These are phyloP conservation scores for Myotis yumanensis DNA, from an alignment of 2,113 vertebrate species.

Conservation along the genomic window DNA sequence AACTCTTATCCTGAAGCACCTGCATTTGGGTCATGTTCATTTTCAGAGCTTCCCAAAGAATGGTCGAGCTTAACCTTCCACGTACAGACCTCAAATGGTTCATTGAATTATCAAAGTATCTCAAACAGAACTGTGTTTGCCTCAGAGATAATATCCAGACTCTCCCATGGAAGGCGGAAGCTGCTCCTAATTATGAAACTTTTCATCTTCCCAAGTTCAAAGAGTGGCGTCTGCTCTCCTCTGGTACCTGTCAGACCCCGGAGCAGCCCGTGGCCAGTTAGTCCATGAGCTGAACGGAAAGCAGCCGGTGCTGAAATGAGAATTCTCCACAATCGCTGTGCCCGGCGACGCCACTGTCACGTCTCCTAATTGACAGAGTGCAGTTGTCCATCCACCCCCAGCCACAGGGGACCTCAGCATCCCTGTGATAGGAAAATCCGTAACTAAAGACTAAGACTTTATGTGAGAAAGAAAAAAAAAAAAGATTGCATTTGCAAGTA, in stretches of 20 bases:
- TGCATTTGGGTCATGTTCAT: background rate
- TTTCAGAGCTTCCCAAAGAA: background rate
- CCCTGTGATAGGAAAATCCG: background rate
- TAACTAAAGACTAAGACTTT: background rate
- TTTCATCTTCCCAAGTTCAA: background rate
- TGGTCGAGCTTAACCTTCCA: background rate
- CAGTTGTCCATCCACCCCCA: background rate
- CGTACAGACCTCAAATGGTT: background rate
- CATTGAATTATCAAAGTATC: background rate
- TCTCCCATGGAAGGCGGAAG: background rate
- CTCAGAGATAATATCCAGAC: background rate
- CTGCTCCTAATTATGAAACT: background rate
- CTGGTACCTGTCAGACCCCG: background rate
- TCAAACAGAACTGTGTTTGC: background rate
- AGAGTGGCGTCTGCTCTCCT: background rate
- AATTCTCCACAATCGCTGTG: background rate
- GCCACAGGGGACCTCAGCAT: background rate
- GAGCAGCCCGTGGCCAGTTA: background rate
- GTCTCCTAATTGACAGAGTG: background rate
- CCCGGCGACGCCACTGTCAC: background rate
- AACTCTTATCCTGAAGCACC: background rate
- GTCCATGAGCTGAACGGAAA: background rate
- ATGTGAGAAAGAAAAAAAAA: constrained; percentile 41
- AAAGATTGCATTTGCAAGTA: background rate
- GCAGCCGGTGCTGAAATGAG: background rate